These are phyloP conservation scores for Ditylenchus dipsaci DNA, from an alignment of 1,140 invertebrate species.

Conservation along the genomic window DNA sequence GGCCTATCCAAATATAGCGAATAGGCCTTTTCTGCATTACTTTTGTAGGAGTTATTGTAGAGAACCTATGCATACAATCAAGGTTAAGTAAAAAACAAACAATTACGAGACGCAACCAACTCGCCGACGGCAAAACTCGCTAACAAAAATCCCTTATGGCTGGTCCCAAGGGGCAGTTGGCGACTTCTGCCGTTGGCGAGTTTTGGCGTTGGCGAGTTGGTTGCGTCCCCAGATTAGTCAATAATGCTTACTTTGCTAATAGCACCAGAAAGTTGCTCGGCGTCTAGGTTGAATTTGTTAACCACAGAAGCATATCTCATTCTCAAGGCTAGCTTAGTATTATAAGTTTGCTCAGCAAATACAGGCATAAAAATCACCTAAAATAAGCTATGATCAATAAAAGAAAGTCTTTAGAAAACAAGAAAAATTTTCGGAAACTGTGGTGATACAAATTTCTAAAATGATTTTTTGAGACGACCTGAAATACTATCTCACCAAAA, in stretches of 20 bases:
- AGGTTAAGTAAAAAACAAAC: not conserved
- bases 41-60: not conserved
- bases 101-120: not conserved
- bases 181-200: not conserved
- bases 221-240: too few species aligned
- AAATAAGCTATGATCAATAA: too few species aligned
- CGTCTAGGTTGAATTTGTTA: slow-evolving; percentile 29
- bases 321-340: slow-evolving; percentile 33
- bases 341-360: slow-evolving; percentile 41
- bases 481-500: too few species aligned
- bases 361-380: slow-evolving; percentile 13
- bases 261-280: slow-evolving; percentile 4
- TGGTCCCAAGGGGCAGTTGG: not conserved
- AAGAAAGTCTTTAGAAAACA: too few species aligned
- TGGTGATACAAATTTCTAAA: too few species aligned
- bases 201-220: too few species aligned
- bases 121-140: too few species aligned
- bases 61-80: not conserved
- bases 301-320: slow-evolving; percentile 15
- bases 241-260: slow-evolving; percentile 16
- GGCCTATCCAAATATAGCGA: slow-evolving; percentile 11
- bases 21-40: not conserved
- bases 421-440: too few species aligned
- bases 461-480: too few species aligned
- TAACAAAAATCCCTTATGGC: not conserved